Evolutionary conservation across 64 coral and sea anemone genomes (phyloP).

Genomic region (Porites lutea): DNA sequence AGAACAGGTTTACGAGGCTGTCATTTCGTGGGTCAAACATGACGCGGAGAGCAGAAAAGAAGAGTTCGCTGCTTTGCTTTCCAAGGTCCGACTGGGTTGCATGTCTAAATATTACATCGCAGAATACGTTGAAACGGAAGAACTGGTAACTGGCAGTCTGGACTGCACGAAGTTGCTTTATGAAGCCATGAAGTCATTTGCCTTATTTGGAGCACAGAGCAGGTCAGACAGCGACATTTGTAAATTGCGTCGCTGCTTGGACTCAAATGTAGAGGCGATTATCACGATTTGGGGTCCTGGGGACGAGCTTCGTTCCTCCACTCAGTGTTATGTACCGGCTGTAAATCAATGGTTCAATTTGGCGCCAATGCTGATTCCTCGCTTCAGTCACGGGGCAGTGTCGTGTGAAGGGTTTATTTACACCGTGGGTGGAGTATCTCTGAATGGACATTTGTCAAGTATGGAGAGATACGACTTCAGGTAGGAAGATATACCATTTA

Average conservation of each 20-base stretch:
- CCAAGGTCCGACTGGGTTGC: conserved; percentile 72
- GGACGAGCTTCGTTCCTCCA: conserved; percentile 90
- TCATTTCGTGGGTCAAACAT: conserved; percentile 87
- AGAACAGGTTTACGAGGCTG: conserved; percentile 92
- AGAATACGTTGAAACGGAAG: conserved; percentile 87
- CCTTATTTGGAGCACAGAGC: conserved; percentile 39
- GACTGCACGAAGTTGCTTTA: conserved; percentile 82
- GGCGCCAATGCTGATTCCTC: conserved; percentile 87
- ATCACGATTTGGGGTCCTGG: conserved; percentile 97
- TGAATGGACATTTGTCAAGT: conserved; percentile 89
- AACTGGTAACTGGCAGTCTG: conserved; percentile 64
- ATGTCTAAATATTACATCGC: conserved; percentile 97
- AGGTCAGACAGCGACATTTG: conserved; percentile 32
- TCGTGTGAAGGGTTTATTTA: conserved; percentile 90
- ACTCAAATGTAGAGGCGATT: conserved; percentile 70
- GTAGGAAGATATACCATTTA: neutral
- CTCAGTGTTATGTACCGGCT: conserved; percentile 80
- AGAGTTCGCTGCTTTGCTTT: conserved; percentile 69
- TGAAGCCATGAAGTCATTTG: conserved; percentile 86
- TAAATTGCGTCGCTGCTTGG: conserved; percentile 56
- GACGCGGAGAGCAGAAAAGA: conserved; percentile 61
- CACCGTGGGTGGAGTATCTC: conserved; percentile 83
- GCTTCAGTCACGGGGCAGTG: conserved; percentile 88
- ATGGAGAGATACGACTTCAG: conserved; percentile 92
- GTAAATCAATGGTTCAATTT: conserved; percentile 91